Percentiles rank a stretch among this genome's conserved stretches.
These are phyloP conservation scores for Liodrosophila aerea DNA, from an alignment of 2,888 invertebrate genomes.

Conservation along the genomic window DNA sequence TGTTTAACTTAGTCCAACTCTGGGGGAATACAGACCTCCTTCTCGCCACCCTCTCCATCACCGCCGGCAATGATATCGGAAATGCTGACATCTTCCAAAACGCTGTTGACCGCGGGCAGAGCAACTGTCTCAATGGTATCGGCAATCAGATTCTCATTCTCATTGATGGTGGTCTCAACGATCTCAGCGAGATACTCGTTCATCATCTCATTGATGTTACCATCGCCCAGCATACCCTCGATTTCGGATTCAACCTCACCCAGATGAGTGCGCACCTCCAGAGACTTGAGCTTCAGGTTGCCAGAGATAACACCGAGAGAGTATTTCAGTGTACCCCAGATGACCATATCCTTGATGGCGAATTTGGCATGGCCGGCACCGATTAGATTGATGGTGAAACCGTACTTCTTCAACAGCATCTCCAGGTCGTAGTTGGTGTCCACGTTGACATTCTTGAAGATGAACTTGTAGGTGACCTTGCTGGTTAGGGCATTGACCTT, in stretches of 20 bases:
- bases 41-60: conserved; percentile 62
- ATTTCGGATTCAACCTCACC: conserved; percentile 77
- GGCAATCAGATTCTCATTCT: conserved; percentile 73
- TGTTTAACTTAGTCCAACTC: conserved; percentile 55
- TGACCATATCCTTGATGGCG: conserved; percentile 66
- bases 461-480: conserved; percentile 69
- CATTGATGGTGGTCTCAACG: conserved; percentile 69
- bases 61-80: conserved; percentile 57
- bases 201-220: conserved; percentile 70
- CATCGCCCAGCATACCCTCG: conserved; percentile 76
- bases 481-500: conserved; percentile 73
- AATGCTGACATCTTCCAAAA: conserved; percentile 62
- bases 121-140: conserved; percentile 66
- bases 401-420: conserved; percentile 68
- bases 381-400: conserved; percentile 75
- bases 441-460: conserved; percentile 68
- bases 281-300: conserved; percentile 71
- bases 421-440: conserved; percentile 72
- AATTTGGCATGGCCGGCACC: conserved; percentile 76
- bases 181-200: conserved; percentile 72
- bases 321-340: conserved; percentile 74
- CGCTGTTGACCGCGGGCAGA: conserved; percentile 65
- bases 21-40: conserved; percentile 71
- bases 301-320: conserved; percentile 63
- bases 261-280: conserved; percentile 69